Evolutionary conservation across 64 coral and sea anemone species (phyloP), one percentile per base, ranked within the genome.

Genomic region (Stichodactyla helianthus): DNA sequence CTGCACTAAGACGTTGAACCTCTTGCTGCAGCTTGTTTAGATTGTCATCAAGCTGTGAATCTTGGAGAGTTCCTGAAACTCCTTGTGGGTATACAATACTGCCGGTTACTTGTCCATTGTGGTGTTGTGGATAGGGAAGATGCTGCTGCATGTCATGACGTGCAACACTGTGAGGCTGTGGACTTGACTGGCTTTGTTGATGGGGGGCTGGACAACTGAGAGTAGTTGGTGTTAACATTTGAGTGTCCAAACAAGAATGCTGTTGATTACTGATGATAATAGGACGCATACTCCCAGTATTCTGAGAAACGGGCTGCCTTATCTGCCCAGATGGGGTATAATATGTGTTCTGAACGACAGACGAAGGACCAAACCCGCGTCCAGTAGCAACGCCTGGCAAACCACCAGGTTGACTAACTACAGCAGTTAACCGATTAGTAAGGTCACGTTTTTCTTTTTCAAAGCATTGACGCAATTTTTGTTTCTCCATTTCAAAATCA

Each of bases 401-500:
- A 12, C 68, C 25, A 25, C 27, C 22, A 10, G 68, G 27, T 31
- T 6, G 9, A 12, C 26, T 23, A 31, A 10, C n/a, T 74, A n/a
- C 68, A 74, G 68, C 68, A 26, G 62, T n/a, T 18, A 74, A 74
- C 12, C 25, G 22, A 23, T 74, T 74, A 13, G 26, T 15, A 17
- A 81, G 78, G 17, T 7, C 50, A 10, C 83, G 55, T 84, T 63
- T 84, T 60, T 91, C 85, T 12, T 86, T 79, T 74, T 91, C 90
- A 60, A 91, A 91, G 13, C 56, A 63, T 58, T 63, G 59, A 54
- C 53, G 60, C 52, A 86, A 87, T 23, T 79, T 71, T 27, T 87
- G 81, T 52, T 87, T 91, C 15, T 91, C 90, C 20, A 81, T 91
- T 55, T 87, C 77, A 20, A 91, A 86, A 10, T 91, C 90, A 10